phyloP scores from a whole-genome alignment of 2,888 invertebrate species.

The Drosophila prostipennis region DNA sequence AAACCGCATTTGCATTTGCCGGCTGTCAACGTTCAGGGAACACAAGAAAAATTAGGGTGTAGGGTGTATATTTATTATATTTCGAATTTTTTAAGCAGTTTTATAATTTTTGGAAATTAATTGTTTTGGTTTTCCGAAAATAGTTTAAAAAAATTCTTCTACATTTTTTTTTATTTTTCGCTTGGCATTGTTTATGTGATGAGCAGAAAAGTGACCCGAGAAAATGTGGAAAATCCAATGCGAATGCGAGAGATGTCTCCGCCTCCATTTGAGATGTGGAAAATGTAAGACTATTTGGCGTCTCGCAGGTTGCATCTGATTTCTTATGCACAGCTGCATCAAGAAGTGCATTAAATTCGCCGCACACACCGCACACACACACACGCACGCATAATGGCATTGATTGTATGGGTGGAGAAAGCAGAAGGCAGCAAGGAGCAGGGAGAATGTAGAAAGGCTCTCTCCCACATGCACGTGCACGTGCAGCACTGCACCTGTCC shows the following conservation, averaged over 20 bases:
- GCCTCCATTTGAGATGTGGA: conserved; percentile 15
- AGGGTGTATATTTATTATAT: too few species aligned
- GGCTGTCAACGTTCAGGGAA: conserved; percentile 59
- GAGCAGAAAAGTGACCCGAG: conserved; percentile 4
- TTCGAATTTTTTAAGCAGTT: too few species aligned
- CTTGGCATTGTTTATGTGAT: conserved; percentile 38
- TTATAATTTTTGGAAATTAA: too few species aligned
- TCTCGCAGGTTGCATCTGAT: conserved; percentile 47
- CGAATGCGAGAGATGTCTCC: conserved; percentile 21
- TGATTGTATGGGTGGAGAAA: conserved; percentile 17
- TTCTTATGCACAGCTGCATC: conserved; percentile 67
- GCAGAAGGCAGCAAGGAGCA: conserved; percentile 1
- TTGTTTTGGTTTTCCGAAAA: too few species aligned
- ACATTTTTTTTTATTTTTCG: not conserved
- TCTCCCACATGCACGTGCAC: conserved; percentile 2
- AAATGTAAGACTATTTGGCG: conserved; percentile 37
- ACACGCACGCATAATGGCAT: conserved; percentile 27
- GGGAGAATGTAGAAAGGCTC: not conserved
- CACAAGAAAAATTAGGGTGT: not conserved
- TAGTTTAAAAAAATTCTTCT: too few species aligned
- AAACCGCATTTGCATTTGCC: conserved; percentile 74
- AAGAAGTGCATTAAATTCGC: conserved; percentile 65
- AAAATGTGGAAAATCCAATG: conserved; percentile 43
- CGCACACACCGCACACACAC: conserved; percentile 14
- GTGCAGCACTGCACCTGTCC: not conserved